These are phyloP conservation scores for Panthera tigris DNA, from an alignment of 2,113 vertebrate species.

Conservation along the genomic window DNA sequence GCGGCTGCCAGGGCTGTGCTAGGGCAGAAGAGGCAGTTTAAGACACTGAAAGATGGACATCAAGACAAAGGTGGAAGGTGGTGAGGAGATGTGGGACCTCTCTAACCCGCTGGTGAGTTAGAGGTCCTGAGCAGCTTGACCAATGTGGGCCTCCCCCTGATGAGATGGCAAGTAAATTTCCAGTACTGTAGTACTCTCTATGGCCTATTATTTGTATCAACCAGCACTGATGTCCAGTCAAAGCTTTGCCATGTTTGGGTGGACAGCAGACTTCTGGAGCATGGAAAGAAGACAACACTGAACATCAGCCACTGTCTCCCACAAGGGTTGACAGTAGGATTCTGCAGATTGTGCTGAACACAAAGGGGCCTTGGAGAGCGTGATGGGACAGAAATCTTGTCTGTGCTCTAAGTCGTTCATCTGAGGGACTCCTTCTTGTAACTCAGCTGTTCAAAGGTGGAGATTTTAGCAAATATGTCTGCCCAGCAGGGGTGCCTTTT, in stretches of 20 bases:
- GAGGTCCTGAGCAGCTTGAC: neutral
- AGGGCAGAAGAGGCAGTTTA: neutral
- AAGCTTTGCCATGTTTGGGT: neutral
- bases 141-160: neutral
- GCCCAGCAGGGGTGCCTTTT: neutral
- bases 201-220: too few relatives aligned
- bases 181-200: neutral
- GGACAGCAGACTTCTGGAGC: neutral
- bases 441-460: neutral
- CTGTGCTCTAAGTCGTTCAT: neutral
- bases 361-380: rapidly evolving
- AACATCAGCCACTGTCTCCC: neutral
- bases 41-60: neutral
- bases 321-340: too few relatives aligned
- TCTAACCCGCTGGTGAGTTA: neutral
- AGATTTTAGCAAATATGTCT: neutral
- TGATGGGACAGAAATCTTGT: neutral
- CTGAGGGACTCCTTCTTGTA: neutral
- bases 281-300: neutral
- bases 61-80: neutral
- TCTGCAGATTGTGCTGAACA: neutral
- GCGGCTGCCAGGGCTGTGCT: neutral
- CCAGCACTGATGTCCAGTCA: too few relatives aligned
- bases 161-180: neutral
- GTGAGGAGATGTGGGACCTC: neutral